Evolutionary conservation across 2,113 vertebrate genomes (phyloP).

Genomic region (Cranoglanis bouderius): DNA sequence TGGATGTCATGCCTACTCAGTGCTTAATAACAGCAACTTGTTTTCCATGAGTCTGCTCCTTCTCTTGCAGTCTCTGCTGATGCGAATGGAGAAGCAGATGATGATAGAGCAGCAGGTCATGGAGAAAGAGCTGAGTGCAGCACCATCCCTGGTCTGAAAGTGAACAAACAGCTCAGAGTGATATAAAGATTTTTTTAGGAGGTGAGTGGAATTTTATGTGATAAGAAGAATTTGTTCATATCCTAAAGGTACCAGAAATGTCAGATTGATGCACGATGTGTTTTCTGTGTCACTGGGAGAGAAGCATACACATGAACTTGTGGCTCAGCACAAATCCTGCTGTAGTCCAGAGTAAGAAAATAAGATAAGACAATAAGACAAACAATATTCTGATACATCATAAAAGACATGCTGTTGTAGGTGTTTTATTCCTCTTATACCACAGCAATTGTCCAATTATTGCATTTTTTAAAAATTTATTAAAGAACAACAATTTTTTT

Average conservation of each 20-base stretch:
- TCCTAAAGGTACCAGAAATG: conserved; percentile 7
- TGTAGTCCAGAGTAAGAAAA: conserved; percentile 6
- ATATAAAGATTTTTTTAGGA: background rate
- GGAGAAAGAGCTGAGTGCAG: conserved; percentile 2
- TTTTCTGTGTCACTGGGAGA: background rate
- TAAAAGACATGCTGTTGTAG: background rate
- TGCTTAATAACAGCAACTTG: background rate
- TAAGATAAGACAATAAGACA: no score
- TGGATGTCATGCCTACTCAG: background rate
- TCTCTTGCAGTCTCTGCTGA: conserved; percentile 2
- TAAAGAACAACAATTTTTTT: background rate
- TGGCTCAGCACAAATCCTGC: conserved; percentile 13
- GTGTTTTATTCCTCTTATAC: background rate
- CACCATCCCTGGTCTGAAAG: background rate
- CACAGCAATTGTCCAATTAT: background rate
- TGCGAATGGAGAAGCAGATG: conserved; percentile 36
- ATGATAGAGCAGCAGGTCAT: conserved; percentile 2
- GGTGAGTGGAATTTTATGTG: background rate
- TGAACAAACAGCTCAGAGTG: conserved; percentile 21
- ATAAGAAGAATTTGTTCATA: conserved; percentile 13
- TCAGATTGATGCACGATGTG: background rate
- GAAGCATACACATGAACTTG: background rate
- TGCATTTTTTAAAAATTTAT: background rate
- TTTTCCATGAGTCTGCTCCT: background rate
- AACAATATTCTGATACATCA: background rate